Base-by-base conservation (phyloP, 2,113 vertebrate genomes). In the Cavia porcellus region DNA sequence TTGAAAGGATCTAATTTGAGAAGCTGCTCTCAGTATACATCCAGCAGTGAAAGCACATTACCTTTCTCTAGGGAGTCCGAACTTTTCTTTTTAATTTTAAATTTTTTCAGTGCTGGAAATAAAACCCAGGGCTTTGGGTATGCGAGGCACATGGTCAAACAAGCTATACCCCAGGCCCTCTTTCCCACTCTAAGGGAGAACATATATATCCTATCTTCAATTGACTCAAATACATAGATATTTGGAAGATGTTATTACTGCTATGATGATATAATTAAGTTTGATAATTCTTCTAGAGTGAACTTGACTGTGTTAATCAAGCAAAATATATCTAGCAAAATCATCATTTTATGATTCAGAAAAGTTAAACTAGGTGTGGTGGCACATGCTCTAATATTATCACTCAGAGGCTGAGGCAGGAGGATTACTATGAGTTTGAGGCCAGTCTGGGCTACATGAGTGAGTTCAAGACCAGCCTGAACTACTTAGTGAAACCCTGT, bases 1-100 rank as follows among this genome's bases (percentile, higher is more conserved):
- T 68, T 74, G 52, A 82, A 70, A 95, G 30, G 8, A 14, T 74
- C 90, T 95, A 50, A 84, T 91, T 62, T 86, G 79, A 91, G 83
- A 81, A 92, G 82, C 83, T 61, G 24, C 52, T 94, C 50, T 45
- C 47, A 85, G 55, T 35, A 28, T 25, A 42, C 52, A n/a, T 84
- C 52, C 55, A 80, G 82, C 35, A 52, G n/a, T 68, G 68, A 82
- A n/a, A 74, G 47, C 86, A 77, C 55, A 82, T 68, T 47, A 45
- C 91, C n/a, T 81, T 95, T 93, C 59, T 82, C 10, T 50, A 57
- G 50, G 30, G 13, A 52, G 72, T 8, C 32, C n/a, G 13, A 10
- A 77, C 32, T 52, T 52, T 52, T 55, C 77, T 52, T 30, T 52
- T 50, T 52, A 14, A 32, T 70, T 70, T 70, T 70, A 38, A 70